Evolutionary conservation across 2,797 vertebrate species (phyloP), one percentile per base, ranked within the genome.

Genomic region (Hippocampus kuda): DNA sequence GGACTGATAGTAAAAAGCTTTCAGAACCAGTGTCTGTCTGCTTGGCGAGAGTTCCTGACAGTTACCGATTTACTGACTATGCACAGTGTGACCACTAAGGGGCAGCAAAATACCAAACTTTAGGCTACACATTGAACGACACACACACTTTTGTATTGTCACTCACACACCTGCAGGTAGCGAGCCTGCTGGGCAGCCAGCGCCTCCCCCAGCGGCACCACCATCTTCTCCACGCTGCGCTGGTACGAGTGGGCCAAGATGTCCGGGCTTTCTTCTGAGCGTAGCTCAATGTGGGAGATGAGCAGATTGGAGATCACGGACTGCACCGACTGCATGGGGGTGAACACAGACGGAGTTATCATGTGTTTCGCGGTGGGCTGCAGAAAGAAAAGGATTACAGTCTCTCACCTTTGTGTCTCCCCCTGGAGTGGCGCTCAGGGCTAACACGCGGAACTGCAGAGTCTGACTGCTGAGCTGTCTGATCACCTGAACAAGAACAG

Each of bases 361-460:
- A 53, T 56, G 6, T 38, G 16, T n/a, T 46, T 38, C 38, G 12
- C 13, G 8, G 38, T 22, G 66, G 16, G 56, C 67, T 15, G 42
- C 4, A 63, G 9, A 68, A 46, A 16, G 64, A 4, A n/a, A 26
- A 51, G 34, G 24, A 20, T 65, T 1, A 5, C 13, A 48, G 7
- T 27, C 3, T 27, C 3, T 77, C 66, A 96, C 97, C 91, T 94
- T 96, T 49, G 90, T 69, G 66, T 98, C 94, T 67, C 92, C 95
- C 13, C 97, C 97, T 3, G 97, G 97, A 1, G 96, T 99, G 56
- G 97, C 97, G 75, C 91, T 99, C 0, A 99, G 92, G 76, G 96
- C 97, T 83, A 99, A 80, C 76, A 99, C 73, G 38, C 97, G 93
- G 81, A 98, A 98, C 0, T 95, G 93, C 12, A 60, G 80, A 0